Evolutionary conservation across 2,113 vertebrate genomes (phyloP).

Genomic region (Myrmecophaga tridactyla): DNA sequence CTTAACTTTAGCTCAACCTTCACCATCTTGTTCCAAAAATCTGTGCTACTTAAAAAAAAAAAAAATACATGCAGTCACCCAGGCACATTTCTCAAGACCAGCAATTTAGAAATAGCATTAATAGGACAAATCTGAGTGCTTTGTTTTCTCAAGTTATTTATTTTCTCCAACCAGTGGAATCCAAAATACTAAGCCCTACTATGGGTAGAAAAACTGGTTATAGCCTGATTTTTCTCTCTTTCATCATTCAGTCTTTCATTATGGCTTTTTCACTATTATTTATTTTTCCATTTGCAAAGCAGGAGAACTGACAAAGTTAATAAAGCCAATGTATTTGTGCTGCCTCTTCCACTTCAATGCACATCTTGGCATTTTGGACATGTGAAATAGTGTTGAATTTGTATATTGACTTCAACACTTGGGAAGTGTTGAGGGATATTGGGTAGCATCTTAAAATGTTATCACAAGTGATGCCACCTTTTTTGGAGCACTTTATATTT

Average conservation of each 20-base stretch:
- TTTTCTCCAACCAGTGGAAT: not conserved
- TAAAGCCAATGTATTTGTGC: not conserved
- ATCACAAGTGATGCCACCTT: not conserved
- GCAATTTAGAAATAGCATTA: not conserved
- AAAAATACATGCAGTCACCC: not conserved
- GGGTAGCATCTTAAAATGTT: not conserved
- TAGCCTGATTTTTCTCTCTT: not conserved
- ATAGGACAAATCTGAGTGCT: not conserved
- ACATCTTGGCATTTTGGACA: not conserved
- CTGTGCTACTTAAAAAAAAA: constrained; percentile 26
- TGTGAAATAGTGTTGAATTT: not conserved
- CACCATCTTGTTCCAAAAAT: constrained; percentile 63
- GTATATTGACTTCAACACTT: not conserved
- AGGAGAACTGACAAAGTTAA: not conserved
- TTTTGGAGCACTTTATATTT: not conserved
- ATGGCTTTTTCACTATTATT: not conserved
- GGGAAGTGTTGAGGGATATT: not conserved
- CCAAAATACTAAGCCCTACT: not conserved
- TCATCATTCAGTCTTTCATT: not conserved
- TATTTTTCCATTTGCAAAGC: not conserved
- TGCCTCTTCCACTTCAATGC: not conserved
- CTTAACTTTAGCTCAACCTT: constrained; percentile 58
- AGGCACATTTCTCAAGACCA: constrained; percentile 9
- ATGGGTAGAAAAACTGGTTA: not conserved
- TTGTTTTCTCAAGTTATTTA: not conserved